Base-by-base conservation (phyloP, 2,113 vertebrate genomes). In the Morone saxatilis region DNA sequence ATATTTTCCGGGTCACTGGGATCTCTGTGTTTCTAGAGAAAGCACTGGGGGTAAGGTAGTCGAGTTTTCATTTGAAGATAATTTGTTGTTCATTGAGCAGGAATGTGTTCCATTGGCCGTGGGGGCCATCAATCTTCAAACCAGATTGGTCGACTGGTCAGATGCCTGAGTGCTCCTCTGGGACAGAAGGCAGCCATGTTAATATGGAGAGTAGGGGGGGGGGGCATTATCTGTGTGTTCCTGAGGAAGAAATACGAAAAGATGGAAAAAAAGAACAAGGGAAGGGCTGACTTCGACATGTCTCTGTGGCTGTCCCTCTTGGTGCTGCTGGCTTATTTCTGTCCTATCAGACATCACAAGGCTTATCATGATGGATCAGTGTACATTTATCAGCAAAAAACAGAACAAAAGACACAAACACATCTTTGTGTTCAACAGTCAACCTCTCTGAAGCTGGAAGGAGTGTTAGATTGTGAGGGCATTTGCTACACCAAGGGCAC, bases 61-160 rank as follows among this genome's bases (percentile, higher is more conserved):
- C 87, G 86, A 83, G 83, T 87, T 93, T 93, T 95, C 86, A 96
- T 97, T 97, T 94, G 95, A 96, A 96, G 94, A 95, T 95, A 86
- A 90, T 95, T 95, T 96, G 95, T 96, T 96, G 95, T 97, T 96
- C 94, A 94, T 95, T 50, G 94, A 83, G 94, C 95, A 96, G 96
- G 97, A 97, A 97, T 97, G 96, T 94, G 94, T 96, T 96, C 95
- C 95, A 96, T 96, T 91, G 95, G 96, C 95, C 94, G 92, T 92
- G 93, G 95, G 96, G 95, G 95, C 94, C 92, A 97, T 97, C 96
- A 94, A 89, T 97, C 95, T 95, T 95, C 40, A 76, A 78, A 90
- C 93, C 93, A 96, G 94, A 93, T 93, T 96, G 92, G 95, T 96
- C 91, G 94, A 95, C 68, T 95, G 94, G 95, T 93, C 94, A 94